phyloP scores from a whole-genome alignment of 2,797 vertebrate species.

The Poecilia picta region DNA sequence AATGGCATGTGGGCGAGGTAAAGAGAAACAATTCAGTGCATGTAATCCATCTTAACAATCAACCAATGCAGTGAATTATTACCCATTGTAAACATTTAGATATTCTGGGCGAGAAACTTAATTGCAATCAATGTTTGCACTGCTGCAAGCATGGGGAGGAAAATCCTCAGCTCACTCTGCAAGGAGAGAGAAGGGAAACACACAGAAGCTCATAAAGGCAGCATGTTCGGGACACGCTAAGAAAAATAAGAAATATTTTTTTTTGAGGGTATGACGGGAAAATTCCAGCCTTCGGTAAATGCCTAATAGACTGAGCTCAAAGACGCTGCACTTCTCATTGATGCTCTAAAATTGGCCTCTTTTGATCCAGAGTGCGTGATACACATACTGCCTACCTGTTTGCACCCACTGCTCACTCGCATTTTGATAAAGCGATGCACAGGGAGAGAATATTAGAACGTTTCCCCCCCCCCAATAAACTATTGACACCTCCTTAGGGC shows the following conservation, averaged over 20 bases:
- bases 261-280: constrained; percentile 60
- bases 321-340: constrained; percentile 70
- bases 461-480: constrained; percentile 16
- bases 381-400: constrained; percentile 67
- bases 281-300: constrained; percentile 65
- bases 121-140: constrained; percentile 80
- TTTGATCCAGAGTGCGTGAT: constrained; percentile 66
- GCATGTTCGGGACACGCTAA: constrained; percentile 52
- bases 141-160: constrained; percentile 64
- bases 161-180: constrained; percentile 62
- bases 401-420: constrained; percentile 44
- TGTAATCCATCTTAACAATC: constrained; percentile 77
- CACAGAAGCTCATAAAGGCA: constrained; percentile 67
- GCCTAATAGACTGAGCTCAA: constrained; percentile 62
- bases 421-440: constrained; percentile 47
- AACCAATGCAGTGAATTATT: constrained; percentile 75
- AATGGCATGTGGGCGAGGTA: constrained; percentile 67
- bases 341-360: constrained; percentile 64
- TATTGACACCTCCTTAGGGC: constrained; percentile 37
- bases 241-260: constrained; percentile 59
- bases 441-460: constrained; percentile 27
- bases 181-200: constrained; percentile 53
- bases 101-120: constrained; percentile 77
- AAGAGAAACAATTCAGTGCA: constrained; percentile 69
- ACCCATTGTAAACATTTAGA: constrained; percentile 79